Evolutionary conservation across 2,888 invertebrate genomes (phyloP).

Genomic region (Tipula confusa): DNA sequence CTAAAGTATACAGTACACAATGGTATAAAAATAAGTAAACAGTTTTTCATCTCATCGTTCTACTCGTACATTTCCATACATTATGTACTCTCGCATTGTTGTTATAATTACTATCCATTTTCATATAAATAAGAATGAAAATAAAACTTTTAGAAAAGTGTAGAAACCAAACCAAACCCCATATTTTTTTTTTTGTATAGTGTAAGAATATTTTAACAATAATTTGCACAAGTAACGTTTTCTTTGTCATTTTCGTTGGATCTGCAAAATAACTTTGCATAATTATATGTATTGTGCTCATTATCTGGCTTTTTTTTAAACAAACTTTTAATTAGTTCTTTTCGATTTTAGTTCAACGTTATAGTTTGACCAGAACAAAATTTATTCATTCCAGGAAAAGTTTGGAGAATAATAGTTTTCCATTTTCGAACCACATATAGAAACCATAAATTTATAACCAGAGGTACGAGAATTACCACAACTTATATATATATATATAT

Average conservation of each 20-base stretch:
- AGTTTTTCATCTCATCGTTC: background rate
- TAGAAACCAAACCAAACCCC: background rate
- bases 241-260: background rate
- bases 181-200: background rate
- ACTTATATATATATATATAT: too few species aligned
- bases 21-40: background rate
- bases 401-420: background rate
- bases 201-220: background rate
- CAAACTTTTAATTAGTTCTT: background rate
- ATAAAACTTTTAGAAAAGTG: background rate
- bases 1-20: background rate
- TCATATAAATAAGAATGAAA: background rate
- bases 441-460: background rate
- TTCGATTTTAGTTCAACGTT: background rate
- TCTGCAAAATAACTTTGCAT: background rate
- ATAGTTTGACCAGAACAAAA: background rate
- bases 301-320: background rate
- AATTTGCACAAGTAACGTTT: background rate
- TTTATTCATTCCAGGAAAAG: background rate
- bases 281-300: background rate
- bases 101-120: background rate
- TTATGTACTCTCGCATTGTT: too few species aligned
- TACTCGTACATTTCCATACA: background rate
- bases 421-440: background rate
- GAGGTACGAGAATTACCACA: background rate